Percentiles rank a stretch among this genome's conserved stretches.
phyloP scores from a whole-genome alignment of 2,113 vertebrate species.

The Chascanopsetta lugubris region DNA sequence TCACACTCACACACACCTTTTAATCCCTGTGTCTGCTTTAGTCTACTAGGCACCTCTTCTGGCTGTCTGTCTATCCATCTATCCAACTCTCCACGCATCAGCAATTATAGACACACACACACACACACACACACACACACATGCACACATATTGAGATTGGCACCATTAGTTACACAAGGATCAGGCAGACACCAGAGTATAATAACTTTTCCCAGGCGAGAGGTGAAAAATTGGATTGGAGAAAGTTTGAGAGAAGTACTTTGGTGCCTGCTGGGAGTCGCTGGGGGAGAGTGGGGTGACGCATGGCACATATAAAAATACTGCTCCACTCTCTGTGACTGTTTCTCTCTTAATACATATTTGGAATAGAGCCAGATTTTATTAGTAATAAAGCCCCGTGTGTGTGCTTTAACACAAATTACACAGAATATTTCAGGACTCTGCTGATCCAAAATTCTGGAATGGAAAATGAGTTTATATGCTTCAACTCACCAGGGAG shows the following conservation, averaged over 20 bases:
- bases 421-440: too few species aligned
- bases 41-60: constrained; percentile 31
- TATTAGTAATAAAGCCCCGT: background rate
- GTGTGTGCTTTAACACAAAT: background rate
- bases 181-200: constrained; percentile 40
- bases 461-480: too few species aligned
- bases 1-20: too few species aligned
- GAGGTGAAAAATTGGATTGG: constrained; percentile 65
- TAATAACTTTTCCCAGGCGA: constrained; percentile 60
- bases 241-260: constrained; percentile 54
- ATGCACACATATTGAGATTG: constrained; percentile 28
- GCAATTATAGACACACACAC: background rate
- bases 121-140: constrained; percentile 23
- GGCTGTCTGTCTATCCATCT: constrained; percentile 48
- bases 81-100: constrained; percentile 38
- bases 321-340: constrained; percentile 7
- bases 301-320: constrained; percentile 11
- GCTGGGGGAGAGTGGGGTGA: constrained; percentile 30
- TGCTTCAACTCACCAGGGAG: background rate
- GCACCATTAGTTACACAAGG: constrained; percentile 65
- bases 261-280: constrained; percentile 61
- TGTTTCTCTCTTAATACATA: constrained; percentile 19
- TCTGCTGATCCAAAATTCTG: too few species aligned
- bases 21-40: constrained; percentile 61
- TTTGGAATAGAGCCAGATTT: constrained; percentile 8